Evolutionary conservation across 2,113 vertebrate species (phyloP).

Genomic region (Stictonetta naevosa): DNA sequence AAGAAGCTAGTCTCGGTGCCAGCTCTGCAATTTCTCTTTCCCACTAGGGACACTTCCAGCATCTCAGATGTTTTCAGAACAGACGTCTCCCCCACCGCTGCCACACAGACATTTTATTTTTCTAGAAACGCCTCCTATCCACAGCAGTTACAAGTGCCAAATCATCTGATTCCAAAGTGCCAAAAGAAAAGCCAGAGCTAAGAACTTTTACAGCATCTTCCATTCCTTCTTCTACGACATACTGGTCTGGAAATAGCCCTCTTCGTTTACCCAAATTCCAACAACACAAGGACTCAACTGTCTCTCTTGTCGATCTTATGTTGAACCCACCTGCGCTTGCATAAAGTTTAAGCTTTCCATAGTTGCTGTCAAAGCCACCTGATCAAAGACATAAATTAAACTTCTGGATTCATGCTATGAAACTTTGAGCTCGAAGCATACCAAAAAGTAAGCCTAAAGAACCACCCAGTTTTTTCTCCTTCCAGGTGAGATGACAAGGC

Average conservation of each 20-base stretch:
- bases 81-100: slow-evolving; percentile 44
- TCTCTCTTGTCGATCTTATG: not conserved
- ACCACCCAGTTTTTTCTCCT: not conserved
- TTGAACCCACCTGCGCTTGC: not conserved
- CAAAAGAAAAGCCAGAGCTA: slow-evolving; percentile 50
- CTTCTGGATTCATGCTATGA: not conserved
- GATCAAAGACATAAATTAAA: not conserved
- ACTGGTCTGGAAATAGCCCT: slow-evolving; percentile 1
- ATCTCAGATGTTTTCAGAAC: slow-evolving; percentile 55
- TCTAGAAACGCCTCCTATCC: slow-evolving; percentile 57
- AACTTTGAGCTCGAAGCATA: not conserved
- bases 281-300: not conserved
- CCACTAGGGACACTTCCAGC: slow-evolving; percentile 50
- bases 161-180: slow-evolving; percentile 44
- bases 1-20: not conserved
- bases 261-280: not conserved
- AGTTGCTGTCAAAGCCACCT: not conserved
- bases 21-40: slow-evolving; percentile 43
- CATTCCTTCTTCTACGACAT: not conserved
- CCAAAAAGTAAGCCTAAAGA: not conserved
- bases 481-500: not conserved
- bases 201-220: slow-evolving; percentile 24
- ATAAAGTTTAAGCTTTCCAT: not conserved
- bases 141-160: slow-evolving; percentile 38
- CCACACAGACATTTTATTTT: slow-evolving; percentile 54